Percentiles rank a stretch among this genome's conserved stretches.
Evolutionary conservation across 2,888 invertebrate species (phyloP).

Genomic region (Ophion obscuratus): DNA sequence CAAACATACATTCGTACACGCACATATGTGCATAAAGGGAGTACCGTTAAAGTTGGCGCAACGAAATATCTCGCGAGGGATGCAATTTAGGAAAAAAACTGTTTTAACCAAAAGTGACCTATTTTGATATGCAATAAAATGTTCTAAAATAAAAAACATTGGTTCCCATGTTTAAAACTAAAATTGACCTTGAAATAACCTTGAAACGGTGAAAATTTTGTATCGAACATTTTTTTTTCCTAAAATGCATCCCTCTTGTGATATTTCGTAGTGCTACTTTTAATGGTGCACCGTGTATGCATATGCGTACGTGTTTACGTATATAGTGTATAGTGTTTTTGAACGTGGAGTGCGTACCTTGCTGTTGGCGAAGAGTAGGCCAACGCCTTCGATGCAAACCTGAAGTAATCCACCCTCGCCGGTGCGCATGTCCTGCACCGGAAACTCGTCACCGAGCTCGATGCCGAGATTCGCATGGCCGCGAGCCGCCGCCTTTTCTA

Average conservation of each 20-base stretch:
- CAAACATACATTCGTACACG: neutral
- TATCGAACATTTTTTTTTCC: neutral
- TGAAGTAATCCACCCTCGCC: constrained; percentile 98
- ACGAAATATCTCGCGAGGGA: too few species aligned
- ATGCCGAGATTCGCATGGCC: constrained; percentile 91
- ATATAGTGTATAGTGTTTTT: neutral
- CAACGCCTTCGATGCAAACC: constrained; percentile 99
- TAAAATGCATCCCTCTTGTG: neutral
- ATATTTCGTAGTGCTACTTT: neutral
- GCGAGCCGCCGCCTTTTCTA: constrained; percentile 93
- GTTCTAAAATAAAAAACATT: too few species aligned
- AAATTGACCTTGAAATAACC: too few species aligned
- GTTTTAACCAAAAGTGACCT: too few species aligned
- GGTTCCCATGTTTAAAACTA: too few species aligned
- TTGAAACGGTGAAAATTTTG: too few species aligned
- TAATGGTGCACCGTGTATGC: neutral
- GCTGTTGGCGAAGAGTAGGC: constrained; percentile 99
- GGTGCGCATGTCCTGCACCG: constrained; percentile 98
- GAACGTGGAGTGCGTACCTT: constrained; percentile 90
- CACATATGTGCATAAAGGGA: neutral
- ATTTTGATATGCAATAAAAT: too few species aligned
- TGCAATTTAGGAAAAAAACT: too few species aligned
- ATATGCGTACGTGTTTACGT: neutral
- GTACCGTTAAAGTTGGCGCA: too few species aligned
- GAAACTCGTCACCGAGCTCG: constrained; percentile 97